Evolutionary conservation across 2,797 vertebrate genomes (phyloP).

Genomic region (Phalanger gymnotis): DNA sequence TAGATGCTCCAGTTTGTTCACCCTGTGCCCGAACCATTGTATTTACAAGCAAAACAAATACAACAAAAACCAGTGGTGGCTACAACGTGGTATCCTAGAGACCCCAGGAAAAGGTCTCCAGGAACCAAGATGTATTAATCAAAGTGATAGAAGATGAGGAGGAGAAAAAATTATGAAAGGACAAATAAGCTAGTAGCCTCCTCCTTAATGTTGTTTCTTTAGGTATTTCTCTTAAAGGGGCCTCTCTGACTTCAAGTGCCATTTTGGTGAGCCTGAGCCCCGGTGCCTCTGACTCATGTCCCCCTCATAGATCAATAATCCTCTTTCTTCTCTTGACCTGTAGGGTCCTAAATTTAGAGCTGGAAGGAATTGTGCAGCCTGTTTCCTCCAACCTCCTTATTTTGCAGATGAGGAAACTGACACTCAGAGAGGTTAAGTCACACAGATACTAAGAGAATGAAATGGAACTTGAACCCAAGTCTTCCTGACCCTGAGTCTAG

Average conservation of each 20-base stretch:
- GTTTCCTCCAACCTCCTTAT: neutral
- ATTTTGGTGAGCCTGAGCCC: neutral
- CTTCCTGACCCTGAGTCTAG: neutral
- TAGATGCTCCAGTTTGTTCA: neutral
- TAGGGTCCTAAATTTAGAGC: neutral
- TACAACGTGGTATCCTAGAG: neutral
- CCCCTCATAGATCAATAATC: neutral
- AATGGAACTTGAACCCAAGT: neutral
- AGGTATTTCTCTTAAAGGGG: no score
- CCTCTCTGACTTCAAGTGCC: no score
- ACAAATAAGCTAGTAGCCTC: no score
- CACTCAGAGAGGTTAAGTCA: neutral
- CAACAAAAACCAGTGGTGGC: neutral
- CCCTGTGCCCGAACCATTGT: neutral
- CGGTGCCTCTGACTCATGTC: neutral
- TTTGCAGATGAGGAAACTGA: neutral
- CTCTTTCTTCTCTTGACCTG: neutral
- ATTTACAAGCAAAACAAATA: no score
- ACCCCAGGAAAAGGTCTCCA: neutral
- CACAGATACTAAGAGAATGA: neutral
- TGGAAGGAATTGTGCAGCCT: neutral
- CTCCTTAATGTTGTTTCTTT: no score
- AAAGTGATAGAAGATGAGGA: no score
- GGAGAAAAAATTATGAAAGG: no score
- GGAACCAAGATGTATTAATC: neutral